Evolutionary conservation across 2,113 vertebrate genomes (phyloP).

Genomic region (Scophthalmus maximus): DNA sequence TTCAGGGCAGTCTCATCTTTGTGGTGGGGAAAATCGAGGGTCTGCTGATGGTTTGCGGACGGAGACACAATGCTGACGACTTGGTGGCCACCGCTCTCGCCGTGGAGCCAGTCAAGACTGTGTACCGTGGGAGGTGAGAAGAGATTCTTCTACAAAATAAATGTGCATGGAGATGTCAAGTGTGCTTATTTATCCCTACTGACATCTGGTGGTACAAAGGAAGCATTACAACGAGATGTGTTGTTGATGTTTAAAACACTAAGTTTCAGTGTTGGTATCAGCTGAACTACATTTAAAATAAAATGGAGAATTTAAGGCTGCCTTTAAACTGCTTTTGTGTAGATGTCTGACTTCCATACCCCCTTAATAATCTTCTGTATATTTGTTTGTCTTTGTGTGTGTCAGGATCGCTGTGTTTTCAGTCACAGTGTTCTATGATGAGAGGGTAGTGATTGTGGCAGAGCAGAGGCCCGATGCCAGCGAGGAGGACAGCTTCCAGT

Average conservation of each 20-base stretch:
- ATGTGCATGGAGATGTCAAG: no score
- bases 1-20: conserved; percentile 95
- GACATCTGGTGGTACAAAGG: conserved; percentile 64
- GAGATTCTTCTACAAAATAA: neutral
- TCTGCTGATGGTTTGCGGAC: conserved; percentile 90
- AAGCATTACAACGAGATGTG: neutral
- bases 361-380: neutral
- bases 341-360: no score
- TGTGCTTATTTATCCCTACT: conserved; percentile 15
- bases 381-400: conserved; percentile 11
- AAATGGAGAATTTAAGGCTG: no score
- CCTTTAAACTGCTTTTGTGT: no score
- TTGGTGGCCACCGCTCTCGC: conserved; percentile 95
- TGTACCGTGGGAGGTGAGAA: conserved; percentile 95
- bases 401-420: conserved; percentile 96
- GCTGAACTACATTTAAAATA: no score
- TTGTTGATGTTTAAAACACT: neutral
- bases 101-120: conserved; percentile 95
- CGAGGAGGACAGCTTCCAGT: conserved; percentile 98
- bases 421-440: conserved; percentile 95
- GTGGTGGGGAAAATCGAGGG: conserved; percentile 97
- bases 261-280: neutral
- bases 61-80: conserved; percentile 96
- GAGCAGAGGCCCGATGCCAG: conserved; percentile 96
- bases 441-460: conserved; percentile 95